A percentile compares a stretch with the other conserved stretches of the same genome.
These are phyloP conservation scores for Globicephala melas DNA, from an alignment of 2,113 vertebrate genomes.

Conservation along the genomic window DNA sequence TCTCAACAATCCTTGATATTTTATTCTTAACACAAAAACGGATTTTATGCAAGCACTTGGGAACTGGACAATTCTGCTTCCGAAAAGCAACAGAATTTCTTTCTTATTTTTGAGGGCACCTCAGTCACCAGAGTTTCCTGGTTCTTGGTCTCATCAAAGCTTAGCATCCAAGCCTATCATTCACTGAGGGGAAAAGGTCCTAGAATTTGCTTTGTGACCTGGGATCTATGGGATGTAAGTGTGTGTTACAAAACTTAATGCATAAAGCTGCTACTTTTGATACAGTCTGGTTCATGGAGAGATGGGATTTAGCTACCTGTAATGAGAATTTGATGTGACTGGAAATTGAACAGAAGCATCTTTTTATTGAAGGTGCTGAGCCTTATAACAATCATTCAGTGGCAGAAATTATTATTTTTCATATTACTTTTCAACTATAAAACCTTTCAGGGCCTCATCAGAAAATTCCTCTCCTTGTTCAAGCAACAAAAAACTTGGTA, in stretches of 20 bases:
- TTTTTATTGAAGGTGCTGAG: constrained; percentile 65
- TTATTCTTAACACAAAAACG: neutral
- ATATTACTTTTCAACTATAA: constrained; percentile 39
- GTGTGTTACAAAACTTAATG: constrained; percentile 38
- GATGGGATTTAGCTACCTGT: constrained; percentile 50
- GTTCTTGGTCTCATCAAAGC: neutral
- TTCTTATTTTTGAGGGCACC: neutral
- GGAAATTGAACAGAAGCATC: constrained; percentile 59
- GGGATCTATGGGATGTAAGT: neutral
- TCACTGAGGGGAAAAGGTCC: neutral
- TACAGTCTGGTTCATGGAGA: constrained; percentile 23
- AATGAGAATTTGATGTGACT: constrained; percentile 64
- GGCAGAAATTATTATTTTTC: constrained; percentile 41
- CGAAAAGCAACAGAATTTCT: neutral
- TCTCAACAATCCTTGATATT: neutral
- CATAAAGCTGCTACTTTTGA: constrained; percentile 51
- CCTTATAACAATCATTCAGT: constrained; percentile 64
- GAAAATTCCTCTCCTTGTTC: constrained; percentile 46
- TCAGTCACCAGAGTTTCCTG: neutral
- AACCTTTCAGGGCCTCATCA: constrained; percentile 37
- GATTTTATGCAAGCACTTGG: neutral
- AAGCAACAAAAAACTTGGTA: constrained; percentile 27
- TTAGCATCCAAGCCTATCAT: neutral
- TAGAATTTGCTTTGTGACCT: constrained; percentile 60
- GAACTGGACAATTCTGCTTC: neutral